Evolutionary conservation across 2,113 vertebrate species (phyloP).

Genomic region (Rissa tridactyla): DNA sequence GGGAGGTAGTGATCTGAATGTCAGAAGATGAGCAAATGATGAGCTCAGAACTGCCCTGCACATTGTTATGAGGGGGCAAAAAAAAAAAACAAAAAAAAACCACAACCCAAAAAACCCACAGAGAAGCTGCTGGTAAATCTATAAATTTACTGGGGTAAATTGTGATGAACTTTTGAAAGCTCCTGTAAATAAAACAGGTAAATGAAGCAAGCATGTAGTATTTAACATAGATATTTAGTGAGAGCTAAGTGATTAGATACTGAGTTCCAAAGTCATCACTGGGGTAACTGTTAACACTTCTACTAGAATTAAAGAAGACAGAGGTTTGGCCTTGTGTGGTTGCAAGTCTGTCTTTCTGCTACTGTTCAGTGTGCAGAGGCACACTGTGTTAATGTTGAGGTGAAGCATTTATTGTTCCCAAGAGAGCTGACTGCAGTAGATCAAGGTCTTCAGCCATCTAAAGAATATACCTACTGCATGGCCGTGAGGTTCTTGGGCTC

Average conservation of each 20-base stretch:
- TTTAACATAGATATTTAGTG: not conserved
- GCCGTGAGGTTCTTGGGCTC: not conserved
- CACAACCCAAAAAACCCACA: too few species aligned
- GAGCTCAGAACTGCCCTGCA: not conserved
- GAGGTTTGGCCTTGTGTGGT: not conserved
- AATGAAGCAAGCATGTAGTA: not conserved
- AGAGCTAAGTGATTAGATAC: not conserved
- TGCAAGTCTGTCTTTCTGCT: not conserved
- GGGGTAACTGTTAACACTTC: not conserved
- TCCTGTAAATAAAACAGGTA: not conserved
- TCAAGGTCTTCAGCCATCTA: not conserved
- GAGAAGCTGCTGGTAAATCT: not conserved
- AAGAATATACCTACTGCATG: not conserved
- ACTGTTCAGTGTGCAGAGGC: not conserved
- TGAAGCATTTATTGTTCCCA: not conserved
- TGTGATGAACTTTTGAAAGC: not conserved
- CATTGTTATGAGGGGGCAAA: not conserved
- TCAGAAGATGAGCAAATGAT: not conserved
- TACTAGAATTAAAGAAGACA: not conserved
- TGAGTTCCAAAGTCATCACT: not conserved
- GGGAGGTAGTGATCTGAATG: not conserved
- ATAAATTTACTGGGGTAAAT: not conserved
- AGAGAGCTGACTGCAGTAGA: not conserved
- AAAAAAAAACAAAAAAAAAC: too few species aligned
- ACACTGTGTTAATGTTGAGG: not conserved